These are phyloP conservation scores for Seriola aureovittata DNA, from an alignment of 2,113 vertebrate species.

Conservation along the genomic window DNA sequence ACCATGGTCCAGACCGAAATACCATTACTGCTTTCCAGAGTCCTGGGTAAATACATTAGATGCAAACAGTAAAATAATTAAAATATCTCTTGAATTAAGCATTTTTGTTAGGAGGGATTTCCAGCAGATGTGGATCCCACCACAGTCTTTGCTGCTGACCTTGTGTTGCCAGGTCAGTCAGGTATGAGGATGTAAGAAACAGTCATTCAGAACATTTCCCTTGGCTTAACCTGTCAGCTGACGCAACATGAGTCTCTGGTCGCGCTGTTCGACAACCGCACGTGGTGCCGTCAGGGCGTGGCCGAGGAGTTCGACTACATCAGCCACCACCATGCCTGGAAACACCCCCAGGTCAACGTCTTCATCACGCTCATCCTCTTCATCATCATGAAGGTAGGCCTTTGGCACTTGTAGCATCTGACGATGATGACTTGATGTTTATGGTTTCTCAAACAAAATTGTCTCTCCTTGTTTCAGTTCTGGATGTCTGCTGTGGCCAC, in stretches of 20 bases:
- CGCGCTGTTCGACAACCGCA: conserved; percentile 96
- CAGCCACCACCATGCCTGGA: conserved; percentile 93
- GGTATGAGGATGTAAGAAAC: neutral
- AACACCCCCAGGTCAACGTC: conserved; percentile 92
- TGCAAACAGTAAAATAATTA: too few relatives aligned
- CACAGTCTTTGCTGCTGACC: neutral
- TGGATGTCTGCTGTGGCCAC: conserved; percentile 99
- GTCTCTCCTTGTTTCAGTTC: conserved; percentile 85
- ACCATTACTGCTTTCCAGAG: too few relatives aligned
- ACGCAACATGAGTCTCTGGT: conserved; percentile 98
- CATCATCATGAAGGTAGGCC: conserved; percentile 96
- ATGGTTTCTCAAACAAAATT: neutral
- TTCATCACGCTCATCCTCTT: conserved; percentile 96
- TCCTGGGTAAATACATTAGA: too few relatives aligned
- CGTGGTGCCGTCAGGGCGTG: conserved; percentile 93
- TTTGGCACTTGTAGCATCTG: neutral
- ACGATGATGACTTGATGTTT: neutral
- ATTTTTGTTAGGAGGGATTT: too few relatives aligned
- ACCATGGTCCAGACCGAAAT: too few relatives aligned
- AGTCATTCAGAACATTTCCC: neutral
- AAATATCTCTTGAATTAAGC: too few relatives aligned
- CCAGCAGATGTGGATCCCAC: too few relatives aligned
- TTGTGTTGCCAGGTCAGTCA: neutral
- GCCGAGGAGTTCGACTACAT: conserved; percentile 90
- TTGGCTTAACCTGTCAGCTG: conserved; percentile 81